These are phyloP conservation scores for Vanessa atalanta DNA, from an alignment of 1,140 invertebrate genomes.

Conservation along the genomic window DNA sequence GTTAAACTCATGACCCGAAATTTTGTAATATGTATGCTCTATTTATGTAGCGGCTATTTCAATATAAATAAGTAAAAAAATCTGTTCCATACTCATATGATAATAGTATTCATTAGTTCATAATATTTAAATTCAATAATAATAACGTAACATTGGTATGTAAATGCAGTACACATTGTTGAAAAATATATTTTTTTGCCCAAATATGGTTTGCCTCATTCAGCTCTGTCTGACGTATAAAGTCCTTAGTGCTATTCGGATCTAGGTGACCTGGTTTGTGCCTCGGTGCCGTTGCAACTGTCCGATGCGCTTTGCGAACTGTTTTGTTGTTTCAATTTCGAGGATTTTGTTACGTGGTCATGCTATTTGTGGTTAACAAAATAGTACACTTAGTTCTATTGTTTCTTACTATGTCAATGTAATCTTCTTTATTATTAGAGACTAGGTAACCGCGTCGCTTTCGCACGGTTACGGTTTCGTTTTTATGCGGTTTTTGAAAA, in stretches of 20 bases:
- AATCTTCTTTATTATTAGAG: not conserved
- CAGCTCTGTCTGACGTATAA: conserved; percentile 33
- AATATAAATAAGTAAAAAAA: no score
- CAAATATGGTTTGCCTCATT: conserved; percentile 29
- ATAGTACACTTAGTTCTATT: conserved; percentile 17
- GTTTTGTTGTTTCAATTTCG: conserved; percentile 33
- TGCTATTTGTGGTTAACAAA: conserved; percentile 22
- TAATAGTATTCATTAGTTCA: no score
- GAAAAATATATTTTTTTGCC: conserved; percentile 13
- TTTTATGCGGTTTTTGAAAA: no score
- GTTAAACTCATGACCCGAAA: no score
- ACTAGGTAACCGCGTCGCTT: no score
- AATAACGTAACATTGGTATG: no score
- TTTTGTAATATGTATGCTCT: no score
- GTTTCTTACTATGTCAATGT: conserved; percentile 25
- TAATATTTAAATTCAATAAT: not conserved
- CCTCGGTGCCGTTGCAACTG: conserved; percentile 26
- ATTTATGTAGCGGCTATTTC: no score
- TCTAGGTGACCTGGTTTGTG: conserved; percentile 54
- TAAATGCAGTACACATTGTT: not conserved
- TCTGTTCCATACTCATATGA: no score
- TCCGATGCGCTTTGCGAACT: conserved; percentile 39
- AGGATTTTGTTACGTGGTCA: conserved; percentile 27
- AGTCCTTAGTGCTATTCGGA: conserved; percentile 39
- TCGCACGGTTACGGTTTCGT: no score